phyloP scores from a whole-genome alignment of 2,113 vertebrate species.

The Nycticryphes semicollaris region DNA sequence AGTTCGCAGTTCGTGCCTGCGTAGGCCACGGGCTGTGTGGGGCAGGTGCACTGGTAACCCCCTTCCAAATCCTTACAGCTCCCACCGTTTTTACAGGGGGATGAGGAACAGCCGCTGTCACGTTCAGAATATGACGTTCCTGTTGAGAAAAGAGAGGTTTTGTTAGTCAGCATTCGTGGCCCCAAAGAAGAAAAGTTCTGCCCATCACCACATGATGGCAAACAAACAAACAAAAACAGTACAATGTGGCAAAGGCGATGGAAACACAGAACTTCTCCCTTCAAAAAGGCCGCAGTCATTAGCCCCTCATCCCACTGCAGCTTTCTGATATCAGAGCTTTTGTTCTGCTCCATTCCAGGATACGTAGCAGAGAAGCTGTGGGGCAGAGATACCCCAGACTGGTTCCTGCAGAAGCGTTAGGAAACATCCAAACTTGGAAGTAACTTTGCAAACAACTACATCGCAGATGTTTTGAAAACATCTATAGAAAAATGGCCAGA shows the following conservation, averaged over 20 bases:
- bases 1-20: conserved; percentile 76
- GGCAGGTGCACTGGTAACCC: conserved; percentile 80
- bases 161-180: neutral
- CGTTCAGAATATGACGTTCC: conserved; percentile 70
- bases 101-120: conserved; percentile 75
- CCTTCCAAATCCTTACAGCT: conserved; percentile 72
- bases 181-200: neutral
- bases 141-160: conserved; percentile 44
- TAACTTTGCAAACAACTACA: neutral
- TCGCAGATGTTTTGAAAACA: neutral
- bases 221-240: neutral
- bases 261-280: neutral
- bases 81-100: conserved; percentile 82
- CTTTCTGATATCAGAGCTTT: neutral
- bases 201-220: no score
- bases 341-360: neutral
- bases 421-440: neutral
- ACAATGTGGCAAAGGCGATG: neutral
- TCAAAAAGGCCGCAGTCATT: neutral
- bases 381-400: neutral
- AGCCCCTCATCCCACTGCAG: neutral
- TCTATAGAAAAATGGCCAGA: neutral
- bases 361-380: neutral
- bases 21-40: conserved; percentile 65
- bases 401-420: neutral